Conservation (phyloP, 2,888 invertebrate genomes). For the Nephrotoma appendiculata region DNA sequence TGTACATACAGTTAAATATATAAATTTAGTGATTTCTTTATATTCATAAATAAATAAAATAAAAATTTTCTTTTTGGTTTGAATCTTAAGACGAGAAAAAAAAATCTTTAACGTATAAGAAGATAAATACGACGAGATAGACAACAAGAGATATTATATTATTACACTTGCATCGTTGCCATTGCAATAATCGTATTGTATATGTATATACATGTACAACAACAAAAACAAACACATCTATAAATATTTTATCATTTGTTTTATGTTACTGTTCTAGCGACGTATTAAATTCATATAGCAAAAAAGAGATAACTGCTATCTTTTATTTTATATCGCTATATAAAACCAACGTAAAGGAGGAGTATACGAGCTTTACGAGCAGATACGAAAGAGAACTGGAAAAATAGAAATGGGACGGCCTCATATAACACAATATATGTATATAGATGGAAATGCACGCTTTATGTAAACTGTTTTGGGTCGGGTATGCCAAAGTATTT, state of each 20-base stretch:
- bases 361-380: neutral
- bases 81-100: neutral
- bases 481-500: neutral
- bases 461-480: neutral
- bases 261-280: neutral
- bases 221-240: neutral
- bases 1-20: neutral
- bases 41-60: neutral
- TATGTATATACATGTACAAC: neutral
- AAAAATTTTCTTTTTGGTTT: neutral
- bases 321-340: neutral
- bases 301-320: neutral
- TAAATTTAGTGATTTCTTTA: neutral
- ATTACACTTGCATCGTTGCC: slow-evolving; percentile 2
- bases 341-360: neutral
- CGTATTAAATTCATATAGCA: neutral
- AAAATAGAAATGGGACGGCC: neutral
- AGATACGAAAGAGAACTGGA: neutral
- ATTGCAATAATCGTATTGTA: neutral
- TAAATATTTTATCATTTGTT: neutral
- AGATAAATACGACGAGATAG: neutral
- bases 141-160: neutral
- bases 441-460: neutral
- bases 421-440: neutral
- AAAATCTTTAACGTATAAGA: neutral